These are phyloP conservation scores for Magallana ariakensis DNA, from an alignment of 1,140 invertebrate species.

Conservation along the genomic window DNA sequence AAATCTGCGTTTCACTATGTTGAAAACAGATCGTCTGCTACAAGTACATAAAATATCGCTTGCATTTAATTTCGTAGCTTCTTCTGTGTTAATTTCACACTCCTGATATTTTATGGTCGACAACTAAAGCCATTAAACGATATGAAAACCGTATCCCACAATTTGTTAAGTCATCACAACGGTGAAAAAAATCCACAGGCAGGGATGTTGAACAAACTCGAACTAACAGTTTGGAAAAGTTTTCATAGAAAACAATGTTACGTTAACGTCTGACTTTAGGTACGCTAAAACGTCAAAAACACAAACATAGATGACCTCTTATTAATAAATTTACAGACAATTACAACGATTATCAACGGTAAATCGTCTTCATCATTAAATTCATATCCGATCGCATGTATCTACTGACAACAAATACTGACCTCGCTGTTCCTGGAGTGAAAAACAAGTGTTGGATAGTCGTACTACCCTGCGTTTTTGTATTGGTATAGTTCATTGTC, in stretches of 20 bases:
- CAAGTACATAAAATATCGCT: background rate
- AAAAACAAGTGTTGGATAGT: background rate
- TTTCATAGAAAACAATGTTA: conserved; percentile 29
- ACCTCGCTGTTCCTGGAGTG: background rate
- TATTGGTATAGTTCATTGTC: too few species aligned
- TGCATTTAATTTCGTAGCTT: background rate
- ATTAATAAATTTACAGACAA: conserved; percentile 41
- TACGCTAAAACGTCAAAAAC: background rate
- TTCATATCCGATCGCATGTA: conserved; percentile 53
- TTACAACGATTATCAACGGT: conserved; percentile 25
- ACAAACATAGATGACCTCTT: background rate
- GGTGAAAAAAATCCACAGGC: background rate
- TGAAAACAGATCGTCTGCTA: conserved; percentile 4
- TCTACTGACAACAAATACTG: conserved; percentile 59
- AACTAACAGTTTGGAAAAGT: background rate
- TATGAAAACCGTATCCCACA: background rate
- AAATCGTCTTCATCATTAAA: conserved; percentile 37
- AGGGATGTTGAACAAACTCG: conserved; percentile 30
- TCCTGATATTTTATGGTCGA: background rate
- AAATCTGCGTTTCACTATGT: background rate
- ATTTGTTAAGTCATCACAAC: conserved; percentile 1
- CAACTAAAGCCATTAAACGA: background rate
- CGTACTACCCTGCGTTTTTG: too few species aligned
- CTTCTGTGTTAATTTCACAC: background rate
- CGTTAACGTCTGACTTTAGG: background rate